Conservation (phyloP, 2,113 vertebrate species). For the Corvus hawaiiensis region DNA sequence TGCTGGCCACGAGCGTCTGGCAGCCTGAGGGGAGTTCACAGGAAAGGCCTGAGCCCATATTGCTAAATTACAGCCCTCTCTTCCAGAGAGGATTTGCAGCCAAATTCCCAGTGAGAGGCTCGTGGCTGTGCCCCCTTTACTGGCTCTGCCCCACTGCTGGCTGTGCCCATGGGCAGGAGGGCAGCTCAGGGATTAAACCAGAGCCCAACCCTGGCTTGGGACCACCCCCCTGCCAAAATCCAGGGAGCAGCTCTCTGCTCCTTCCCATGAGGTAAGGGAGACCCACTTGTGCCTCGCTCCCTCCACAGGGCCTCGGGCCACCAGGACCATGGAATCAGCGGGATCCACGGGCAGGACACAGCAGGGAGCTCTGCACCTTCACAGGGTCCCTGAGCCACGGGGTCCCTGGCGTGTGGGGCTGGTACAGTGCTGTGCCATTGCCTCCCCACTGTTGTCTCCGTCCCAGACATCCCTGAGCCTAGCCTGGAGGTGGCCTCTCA, state of each 20-base stretch:
- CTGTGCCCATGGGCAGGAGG: background rate
- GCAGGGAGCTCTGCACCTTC: background rate
- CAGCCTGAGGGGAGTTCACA: background rate
- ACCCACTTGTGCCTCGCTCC: accelerated
- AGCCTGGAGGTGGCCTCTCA: background rate
- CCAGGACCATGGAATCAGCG: accelerated
- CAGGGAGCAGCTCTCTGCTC: background rate
- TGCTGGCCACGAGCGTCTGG: background rate
- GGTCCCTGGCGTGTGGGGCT: accelerated
- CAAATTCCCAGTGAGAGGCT: background rate
- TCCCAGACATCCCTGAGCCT: background rate
- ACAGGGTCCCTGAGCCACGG: background rate
- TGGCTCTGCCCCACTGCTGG: background rate
- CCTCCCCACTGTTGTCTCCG: background rate
- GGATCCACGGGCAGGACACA: background rate
- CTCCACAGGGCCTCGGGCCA: background rate
- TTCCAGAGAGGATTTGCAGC: background rate
- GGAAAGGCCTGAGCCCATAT: background rate
- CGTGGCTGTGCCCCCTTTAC: background rate
- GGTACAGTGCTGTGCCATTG: accelerated
- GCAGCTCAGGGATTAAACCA: background rate
- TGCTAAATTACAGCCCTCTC: background rate
- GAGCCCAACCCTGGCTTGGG: background rate
- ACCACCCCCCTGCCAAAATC: background rate
- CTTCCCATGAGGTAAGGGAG: background rate